Conservation (phyloP, 2,888 invertebrate genomes). For the Caenorhabditis panamensis region DNA sequence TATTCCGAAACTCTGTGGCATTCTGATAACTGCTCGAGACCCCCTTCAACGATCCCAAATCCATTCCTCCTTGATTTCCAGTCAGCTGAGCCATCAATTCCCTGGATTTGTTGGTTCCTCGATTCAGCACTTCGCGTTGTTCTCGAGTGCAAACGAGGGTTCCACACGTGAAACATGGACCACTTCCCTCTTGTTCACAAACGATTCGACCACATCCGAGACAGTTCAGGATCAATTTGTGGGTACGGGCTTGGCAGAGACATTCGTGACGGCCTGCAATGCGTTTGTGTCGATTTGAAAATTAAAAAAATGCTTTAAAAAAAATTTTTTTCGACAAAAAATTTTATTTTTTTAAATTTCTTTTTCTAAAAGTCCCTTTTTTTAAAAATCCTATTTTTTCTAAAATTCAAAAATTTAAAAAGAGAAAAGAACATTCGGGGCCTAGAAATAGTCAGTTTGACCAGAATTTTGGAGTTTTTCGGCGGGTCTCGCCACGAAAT, state of each 20-base stretch:
- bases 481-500: no score
- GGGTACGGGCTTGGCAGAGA: slow-evolving; percentile 93
- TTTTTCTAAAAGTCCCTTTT: no score
- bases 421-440: no score
- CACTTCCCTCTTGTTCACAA: slow-evolving; percentile 92
- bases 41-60: slow-evolving; percentile 28
- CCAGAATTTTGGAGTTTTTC: no score
- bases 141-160: slow-evolving; percentile 85
- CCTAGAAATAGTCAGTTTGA: no score
- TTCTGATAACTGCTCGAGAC: slow-evolving; percentile 43
- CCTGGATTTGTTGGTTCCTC: slow-evolving; percentile 65
- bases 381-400: no score
- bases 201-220: slow-evolving; percentile 93
- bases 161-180: slow-evolving; percentile 95
- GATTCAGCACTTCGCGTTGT: slow-evolving; percentile 74
- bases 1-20: slow-evolving; percentile 71
- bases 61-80: slow-evolving; percentile 65
- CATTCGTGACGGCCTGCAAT: slow-evolving; percentile 87
- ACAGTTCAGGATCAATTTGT: slow-evolving; percentile 94
- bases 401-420: neutral
- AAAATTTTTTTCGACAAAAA: slow-evolving; percentile 2
- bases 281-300: neutral
- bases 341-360: neutral
- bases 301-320: neutral
- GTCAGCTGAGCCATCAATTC: slow-evolving; percentile 83